Evolutionary conservation across 2,888 invertebrate genomes (phyloP), one percentile per base, ranked within the genome.

Genomic region (Drosophila rubida): DNA sequence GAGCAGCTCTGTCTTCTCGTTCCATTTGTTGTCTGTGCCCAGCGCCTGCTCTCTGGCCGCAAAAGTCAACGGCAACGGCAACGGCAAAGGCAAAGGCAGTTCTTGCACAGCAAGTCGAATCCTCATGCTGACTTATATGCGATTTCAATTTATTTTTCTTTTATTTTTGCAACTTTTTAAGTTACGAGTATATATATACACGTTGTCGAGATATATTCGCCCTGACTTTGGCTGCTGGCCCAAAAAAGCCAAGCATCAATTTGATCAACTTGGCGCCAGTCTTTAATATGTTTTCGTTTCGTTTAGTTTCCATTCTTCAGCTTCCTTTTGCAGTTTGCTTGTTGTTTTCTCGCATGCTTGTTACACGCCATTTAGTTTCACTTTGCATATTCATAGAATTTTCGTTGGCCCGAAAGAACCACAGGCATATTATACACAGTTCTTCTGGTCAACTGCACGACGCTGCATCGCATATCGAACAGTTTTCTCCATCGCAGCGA

Each of bases 201-300:
- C 27, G 9, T 37, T 23, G 68, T 44, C 14, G 14, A 59, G 65
- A 49, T 67, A n/a, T 59, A 32, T 62, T 58, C 39, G 61, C 61
- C 37, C 71, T 51, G 41, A 59, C 60, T 69, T 80, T 81, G 84
- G 81, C 71, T 71, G 61, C 27, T 69, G 76, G 67, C 74, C 84
- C 81, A 80, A 62, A 37, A 73, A 73, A 73, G 78, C 73, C 80
- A 70, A 80, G 74, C 83, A 86, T 86, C 86, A 80, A 80, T 83
- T 86, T 81, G 83, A 84, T 86, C 79, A 83, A 69, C 79, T 84
- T 83, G 84, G 84, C 84, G 84, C 86, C 84, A 84, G 79, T 78
- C 71, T 72, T 79, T 79, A 77, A 79, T 84, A 78, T 83, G 61
- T 78, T 72, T 76, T 80, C 63, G 22, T 74, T 58, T 57, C 42